Evolutionary conservation across 2,797 vertebrate genomes (phyloP), one percentile per base, ranked within the genome.

Genomic region (Macropus fuliginosus): DNA sequence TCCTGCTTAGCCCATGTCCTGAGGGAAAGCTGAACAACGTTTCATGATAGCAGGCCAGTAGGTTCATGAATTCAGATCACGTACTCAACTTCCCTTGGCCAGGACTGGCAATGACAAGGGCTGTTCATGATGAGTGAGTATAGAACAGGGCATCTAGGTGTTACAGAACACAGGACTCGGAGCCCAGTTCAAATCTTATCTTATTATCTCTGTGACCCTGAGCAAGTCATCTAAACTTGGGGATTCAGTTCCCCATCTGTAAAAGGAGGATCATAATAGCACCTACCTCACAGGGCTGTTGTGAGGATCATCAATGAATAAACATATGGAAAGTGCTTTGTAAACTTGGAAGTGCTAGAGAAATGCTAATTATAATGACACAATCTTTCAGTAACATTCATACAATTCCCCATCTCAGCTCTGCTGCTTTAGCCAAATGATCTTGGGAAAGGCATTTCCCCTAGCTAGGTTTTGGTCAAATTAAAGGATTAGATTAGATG

Each of bases 1-100:
- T 74, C 66, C 66, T 74, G 66, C 66, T 74, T 21, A 40, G 16
- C 40, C 34, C 21, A 40, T 40, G n/a, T 74, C 66, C n/a, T 9
- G 16, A 40, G n/a, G n/a, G 18, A 9, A 40, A 74, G n/a, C n/a
- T 74, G 66, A n/a, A 5, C 34, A n/a, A n/a, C n/a, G 34, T 66
- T 66, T 66, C 14, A 1, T 16, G 62, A 74, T 24, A 8, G 16
- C 34, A 74, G 34, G 34, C 62, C 62, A 74, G 9, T 29, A 94
- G 95, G 55, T 50, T 94, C 54, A 55, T 92, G 54, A 92, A 59
- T 93, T 91, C 52, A 92, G 91, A 91, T 24, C 92, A 27, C 89
- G 87, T 55, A 54, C 55, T 14, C 87, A 96, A 93, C 1, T 74
- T 40, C 18, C n/a, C 66, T 74, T 40, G 94, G 91, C 29, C 95